phyloP scores from a whole-genome alignment of 1,140 invertebrate genomes.

The Acromyrmex heyeri region DNA sequence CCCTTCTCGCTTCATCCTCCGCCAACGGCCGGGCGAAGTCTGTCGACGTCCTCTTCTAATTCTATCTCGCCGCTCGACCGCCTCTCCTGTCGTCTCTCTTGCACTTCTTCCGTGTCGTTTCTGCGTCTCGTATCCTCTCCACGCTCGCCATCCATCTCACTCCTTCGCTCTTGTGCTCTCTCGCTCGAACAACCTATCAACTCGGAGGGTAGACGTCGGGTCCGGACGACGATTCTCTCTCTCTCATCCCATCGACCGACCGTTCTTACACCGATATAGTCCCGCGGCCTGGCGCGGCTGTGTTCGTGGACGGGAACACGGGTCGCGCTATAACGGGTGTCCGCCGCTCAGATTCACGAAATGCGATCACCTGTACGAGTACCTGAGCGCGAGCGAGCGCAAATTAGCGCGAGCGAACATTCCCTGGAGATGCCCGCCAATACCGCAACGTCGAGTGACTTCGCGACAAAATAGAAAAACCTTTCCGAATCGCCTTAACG shows the following conservation, averaged over 20 bases:
- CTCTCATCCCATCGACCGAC: slow-evolving; percentile 85
- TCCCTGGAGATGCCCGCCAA: not conserved
- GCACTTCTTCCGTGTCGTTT: slow-evolving; percentile 50
- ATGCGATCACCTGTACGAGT: slow-evolving; percentile 14
- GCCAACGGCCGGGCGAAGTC: slow-evolving; percentile 64
- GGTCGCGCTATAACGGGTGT: slow-evolving; percentile 79
- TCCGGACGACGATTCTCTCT: slow-evolving; percentile 85
- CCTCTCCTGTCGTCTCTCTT: slow-evolving; percentile 82
- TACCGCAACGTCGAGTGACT: not conserved
- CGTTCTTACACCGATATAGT: slow-evolving; percentile 86
- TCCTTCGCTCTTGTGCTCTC: slow-evolving; percentile 79
- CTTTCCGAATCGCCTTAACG: not conserved
- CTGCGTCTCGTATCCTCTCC: slow-evolving; percentile 59
- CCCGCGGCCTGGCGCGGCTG: slow-evolving; percentile 80
- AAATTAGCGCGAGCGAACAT: slow-evolving; percentile 22
- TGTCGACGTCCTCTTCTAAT: slow-evolving; percentile 83
- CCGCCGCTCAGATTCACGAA: slow-evolving; percentile 3
- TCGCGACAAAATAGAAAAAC: not conserved
- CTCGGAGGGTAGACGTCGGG: slow-evolving; percentile 85
- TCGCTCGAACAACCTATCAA: slow-evolving; percentile 87
- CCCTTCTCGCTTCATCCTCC: slow-evolving; percentile 70
- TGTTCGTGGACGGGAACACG: slow-evolving; percentile 81
- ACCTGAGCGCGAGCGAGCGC: slow-evolving; percentile 11
- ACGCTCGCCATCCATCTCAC: slow-evolving; percentile 41
- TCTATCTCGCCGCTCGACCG: slow-evolving; percentile 83